phyloP scores from a whole-genome alignment of 2,888 invertebrate genomes.

The Dorcus hopei region DNA sequence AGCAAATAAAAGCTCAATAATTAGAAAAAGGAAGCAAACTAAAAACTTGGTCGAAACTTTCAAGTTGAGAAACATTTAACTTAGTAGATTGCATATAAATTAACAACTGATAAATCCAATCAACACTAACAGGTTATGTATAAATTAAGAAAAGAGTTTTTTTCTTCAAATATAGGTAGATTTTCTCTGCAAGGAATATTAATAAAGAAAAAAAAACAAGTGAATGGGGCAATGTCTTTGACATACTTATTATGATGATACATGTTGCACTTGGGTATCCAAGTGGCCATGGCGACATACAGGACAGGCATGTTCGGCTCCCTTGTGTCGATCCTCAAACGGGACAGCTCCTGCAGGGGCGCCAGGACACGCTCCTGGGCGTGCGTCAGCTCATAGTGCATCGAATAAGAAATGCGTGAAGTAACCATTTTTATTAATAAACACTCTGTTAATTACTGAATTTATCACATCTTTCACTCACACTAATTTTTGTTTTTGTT shows the following conservation, averaged over 20 bases:
- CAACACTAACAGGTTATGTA: too few relatives aligned
- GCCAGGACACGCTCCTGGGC: constrained; percentile 45
- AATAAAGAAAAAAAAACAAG: background rate
- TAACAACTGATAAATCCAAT: too few relatives aligned
- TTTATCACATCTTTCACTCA: too few relatives aligned
- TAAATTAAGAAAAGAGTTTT: background rate
- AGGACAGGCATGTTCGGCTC: constrained; percentile 60
- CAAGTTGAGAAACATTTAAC: too few relatives aligned
- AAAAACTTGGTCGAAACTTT: background rate
- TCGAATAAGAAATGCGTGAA: constrained; percentile 61
- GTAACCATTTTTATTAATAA: constrained; percentile 51
- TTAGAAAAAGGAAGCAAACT: background rate
- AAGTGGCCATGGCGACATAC: constrained; percentile 69
- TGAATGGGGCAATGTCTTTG: constrained; percentile 4
- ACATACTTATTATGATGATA: constrained; percentile 31
- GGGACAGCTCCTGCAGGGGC: constrained; percentile 60
- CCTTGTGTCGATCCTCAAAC: constrained; percentile 52
- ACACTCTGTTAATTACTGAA: too few relatives aligned
- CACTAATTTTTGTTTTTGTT: too few relatives aligned
- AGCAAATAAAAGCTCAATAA: background rate
- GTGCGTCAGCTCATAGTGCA: constrained; percentile 61
- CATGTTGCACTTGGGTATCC: constrained; percentile 69
- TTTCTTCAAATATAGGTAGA: too few relatives aligned
- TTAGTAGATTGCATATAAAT: background rate
- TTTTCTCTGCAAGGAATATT: too few relatives aligned